Percentiles rank a stretch among this genome's conserved stretches.
These are phyloP conservation scores for Pteria penguin DNA, from an alignment of 2,888 invertebrate species.

Conservation along the genomic window DNA sequence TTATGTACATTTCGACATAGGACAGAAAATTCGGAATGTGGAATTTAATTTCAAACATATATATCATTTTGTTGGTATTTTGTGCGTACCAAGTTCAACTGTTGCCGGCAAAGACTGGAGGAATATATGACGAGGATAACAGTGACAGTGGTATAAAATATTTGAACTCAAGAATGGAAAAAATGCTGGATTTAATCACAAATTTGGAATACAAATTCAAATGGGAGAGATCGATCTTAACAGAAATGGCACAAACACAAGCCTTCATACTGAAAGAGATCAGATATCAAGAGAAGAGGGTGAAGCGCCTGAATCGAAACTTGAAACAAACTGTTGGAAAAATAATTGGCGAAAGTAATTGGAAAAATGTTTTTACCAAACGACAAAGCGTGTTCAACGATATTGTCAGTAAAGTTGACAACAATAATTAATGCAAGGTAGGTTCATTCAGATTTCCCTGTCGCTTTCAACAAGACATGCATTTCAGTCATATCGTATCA, in stretches of 20 bases:
- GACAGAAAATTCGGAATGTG: too few relatives aligned
- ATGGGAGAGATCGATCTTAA: slow-evolving; percentile 34
- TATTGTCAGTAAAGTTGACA: too few relatives aligned
- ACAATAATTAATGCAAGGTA: too few relatives aligned
- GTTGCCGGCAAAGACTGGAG: too few relatives aligned
- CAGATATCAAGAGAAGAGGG: slow-evolving; percentile 21
- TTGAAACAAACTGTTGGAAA: slow-evolving; percentile 17
- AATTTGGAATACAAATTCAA: slow-evolving; percentile 13
- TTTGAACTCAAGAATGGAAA: slow-evolving; percentile 24
- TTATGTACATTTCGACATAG: too few relatives aligned
- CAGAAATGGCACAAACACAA: slow-evolving; percentile 31
- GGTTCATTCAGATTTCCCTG: too few relatives aligned
- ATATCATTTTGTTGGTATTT: too few relatives aligned
- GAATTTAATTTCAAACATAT: too few relatives aligned
- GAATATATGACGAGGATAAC: too few relatives aligned
- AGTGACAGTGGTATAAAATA: neutral
- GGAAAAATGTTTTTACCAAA: neutral
- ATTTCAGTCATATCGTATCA: too few relatives aligned
- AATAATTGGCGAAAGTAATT: neutral
- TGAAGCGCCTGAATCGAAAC: slow-evolving; percentile 26
- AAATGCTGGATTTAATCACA: slow-evolving; percentile 20
- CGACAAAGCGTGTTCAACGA: neutral
- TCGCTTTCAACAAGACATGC: too few relatives aligned
- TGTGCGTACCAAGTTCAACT: too few relatives aligned
- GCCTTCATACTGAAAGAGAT: slow-evolving; percentile 21